Evolutionary conservation across 2,797 vertebrate genomes (phyloP).

Genomic region (Ibycter americanus): DNA sequence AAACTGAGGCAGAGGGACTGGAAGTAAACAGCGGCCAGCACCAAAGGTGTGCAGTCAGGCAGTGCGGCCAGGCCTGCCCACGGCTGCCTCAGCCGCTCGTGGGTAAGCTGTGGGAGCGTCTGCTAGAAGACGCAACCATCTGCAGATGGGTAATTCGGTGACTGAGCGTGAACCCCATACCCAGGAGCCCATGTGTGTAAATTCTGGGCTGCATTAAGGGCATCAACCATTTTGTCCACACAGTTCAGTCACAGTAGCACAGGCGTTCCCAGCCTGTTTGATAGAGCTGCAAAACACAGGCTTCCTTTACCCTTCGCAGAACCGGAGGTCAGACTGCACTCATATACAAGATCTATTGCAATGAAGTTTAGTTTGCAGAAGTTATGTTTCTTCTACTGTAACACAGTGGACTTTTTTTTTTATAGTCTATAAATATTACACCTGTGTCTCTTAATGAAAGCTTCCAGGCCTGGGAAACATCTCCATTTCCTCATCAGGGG

Average conservation of each 20-base stretch:
- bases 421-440: background rate
- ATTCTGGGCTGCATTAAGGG: background rate
- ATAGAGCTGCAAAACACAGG: background rate
- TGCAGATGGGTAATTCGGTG: background rate
- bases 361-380: background rate
- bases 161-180: background rate
- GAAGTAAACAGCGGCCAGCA: background rate
- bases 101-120: rapidly evolving
- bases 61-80: background rate
- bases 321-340: rapidly evolving
- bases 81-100: background rate
- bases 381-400: background rate
- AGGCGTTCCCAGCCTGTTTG: too few species aligned
- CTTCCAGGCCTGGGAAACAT: background rate
- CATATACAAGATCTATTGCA: rapidly evolving
- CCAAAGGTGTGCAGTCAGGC: background rate
- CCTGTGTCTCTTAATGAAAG: background rate
- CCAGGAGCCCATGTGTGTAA: background rate
- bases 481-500: background rate
- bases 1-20: background rate
- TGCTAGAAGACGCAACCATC: background rate
- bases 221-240: rapidly evolving
- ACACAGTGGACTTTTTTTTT: background rate
- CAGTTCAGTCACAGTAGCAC: background rate
- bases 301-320: rapidly evolving